Conservation (phyloP, 2,113 vertebrate genomes). For the Poeciliopsis prolifica region DNA sequence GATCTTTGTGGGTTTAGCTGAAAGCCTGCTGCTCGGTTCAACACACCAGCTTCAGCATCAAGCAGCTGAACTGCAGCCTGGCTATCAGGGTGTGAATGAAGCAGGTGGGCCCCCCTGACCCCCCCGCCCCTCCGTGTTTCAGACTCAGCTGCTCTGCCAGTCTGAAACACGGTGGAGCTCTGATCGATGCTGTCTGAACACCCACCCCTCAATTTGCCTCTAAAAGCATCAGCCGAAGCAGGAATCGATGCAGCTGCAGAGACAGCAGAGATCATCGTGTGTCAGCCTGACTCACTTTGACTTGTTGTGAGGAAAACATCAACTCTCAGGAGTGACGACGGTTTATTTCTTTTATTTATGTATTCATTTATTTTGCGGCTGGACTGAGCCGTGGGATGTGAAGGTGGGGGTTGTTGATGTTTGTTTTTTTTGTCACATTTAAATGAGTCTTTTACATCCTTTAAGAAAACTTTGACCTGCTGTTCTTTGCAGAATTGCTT, state of each 20-base stretch:
- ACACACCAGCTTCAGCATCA: conserved; percentile 26
- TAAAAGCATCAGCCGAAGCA: conserved; percentile 41
- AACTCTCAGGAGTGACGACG: background rate
- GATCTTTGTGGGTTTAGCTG: conserved; percentile 5
- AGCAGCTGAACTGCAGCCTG: conserved; percentile 6
- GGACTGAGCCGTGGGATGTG: conserved; percentile 1
- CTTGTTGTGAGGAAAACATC: conserved; percentile 19
- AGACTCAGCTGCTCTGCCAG: conserved; percentile 29
- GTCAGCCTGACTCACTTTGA: conserved; percentile 17
- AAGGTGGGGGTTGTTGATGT: background rate
- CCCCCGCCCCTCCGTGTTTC: too few relatives aligned
- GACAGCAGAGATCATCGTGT: conserved; percentile 2
- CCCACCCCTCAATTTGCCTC: conserved; percentile 6
- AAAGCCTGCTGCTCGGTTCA: conserved; percentile 27
- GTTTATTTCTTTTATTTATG: background rate
- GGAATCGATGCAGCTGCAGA: conserved; percentile 38
- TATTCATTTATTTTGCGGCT: background rate
- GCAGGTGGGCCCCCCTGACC: background rate
- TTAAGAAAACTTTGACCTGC: too few relatives aligned
- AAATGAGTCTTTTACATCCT: too few relatives aligned
- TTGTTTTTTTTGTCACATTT: too few relatives aligned
- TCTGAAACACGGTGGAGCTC: conserved; percentile 48
- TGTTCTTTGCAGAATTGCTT: background rate
- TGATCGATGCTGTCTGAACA: conserved; percentile 54
- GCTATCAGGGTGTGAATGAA: background rate